phyloP scores from a whole-genome alignment of 2,888 invertebrate species.

The Plusia festucae region DNA sequence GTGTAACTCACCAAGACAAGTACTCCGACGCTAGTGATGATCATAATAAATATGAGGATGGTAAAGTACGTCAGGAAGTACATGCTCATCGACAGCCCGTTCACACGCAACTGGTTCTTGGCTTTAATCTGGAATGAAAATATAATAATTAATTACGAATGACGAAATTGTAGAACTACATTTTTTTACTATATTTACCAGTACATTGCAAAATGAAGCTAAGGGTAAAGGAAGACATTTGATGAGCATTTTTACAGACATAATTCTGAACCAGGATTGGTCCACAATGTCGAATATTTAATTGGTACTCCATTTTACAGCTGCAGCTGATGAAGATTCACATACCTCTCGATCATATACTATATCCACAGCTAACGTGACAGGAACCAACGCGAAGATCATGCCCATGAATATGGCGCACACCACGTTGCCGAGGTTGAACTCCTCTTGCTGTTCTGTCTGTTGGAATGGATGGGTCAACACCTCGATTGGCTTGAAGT shows the following conservation, averaged over 20 bases:
- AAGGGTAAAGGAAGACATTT: no score
- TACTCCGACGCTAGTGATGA: constrained; percentile 91
- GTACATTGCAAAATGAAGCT: no score
- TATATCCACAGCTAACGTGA: constrained; percentile 93
- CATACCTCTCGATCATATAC: constrained; percentile 95
- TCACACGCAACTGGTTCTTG: constrained; percentile 94
- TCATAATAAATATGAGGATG: constrained; percentile 92
- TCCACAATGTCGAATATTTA: no score
- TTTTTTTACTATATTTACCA: no score
- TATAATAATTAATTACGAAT: no score
- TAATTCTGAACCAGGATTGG: no score
- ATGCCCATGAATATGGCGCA: constrained; percentile 94
- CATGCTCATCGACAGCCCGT: constrained; percentile 93
- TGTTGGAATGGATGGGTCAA: constrained; percentile 92
- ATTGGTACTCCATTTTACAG: no score
- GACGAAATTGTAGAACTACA: background rate
- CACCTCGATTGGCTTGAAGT: constrained; percentile 90
- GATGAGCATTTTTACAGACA: no score
- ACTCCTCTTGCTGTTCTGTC: constrained; percentile 92
- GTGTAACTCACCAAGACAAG: constrained; percentile 83
- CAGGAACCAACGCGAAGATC: constrained; percentile 94
- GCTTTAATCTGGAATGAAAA: constrained; percentile 91
- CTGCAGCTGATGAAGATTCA: background rate
- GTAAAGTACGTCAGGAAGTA: constrained; percentile 94
- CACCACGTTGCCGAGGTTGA: constrained; percentile 92